These are phyloP conservation scores for Gadus macrocephalus DNA, from an alignment of 2,113 vertebrate genomes.

Conservation along the genomic window DNA sequence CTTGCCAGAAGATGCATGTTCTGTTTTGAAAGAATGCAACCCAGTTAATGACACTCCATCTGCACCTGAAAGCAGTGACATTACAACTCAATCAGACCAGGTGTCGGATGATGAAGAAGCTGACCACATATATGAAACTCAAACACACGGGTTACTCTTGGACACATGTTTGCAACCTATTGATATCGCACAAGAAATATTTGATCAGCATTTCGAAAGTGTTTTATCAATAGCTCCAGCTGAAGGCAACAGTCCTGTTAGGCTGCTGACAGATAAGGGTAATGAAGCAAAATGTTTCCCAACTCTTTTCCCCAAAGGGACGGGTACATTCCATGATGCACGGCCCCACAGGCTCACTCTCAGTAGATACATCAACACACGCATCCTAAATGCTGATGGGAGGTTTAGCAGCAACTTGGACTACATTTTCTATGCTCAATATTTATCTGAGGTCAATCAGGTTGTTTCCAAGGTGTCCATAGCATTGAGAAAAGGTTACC, in stretches of 20 bases:
- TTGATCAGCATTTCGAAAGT: constrained; percentile 24
- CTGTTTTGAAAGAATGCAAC: too few species aligned
- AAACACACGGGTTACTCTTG: constrained; percentile 3
- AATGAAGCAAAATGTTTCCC: constrained; percentile 31
- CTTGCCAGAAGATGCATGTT: too few species aligned
- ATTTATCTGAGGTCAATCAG: too few species aligned
- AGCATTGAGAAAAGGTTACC: too few species aligned
- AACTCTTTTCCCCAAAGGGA: background rate
- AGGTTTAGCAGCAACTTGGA: background rate
- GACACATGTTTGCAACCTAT: background rate
- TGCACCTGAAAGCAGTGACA: too few species aligned
- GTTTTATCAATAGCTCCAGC: background rate
- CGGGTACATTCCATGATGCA: too few species aligned
- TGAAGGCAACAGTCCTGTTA: constrained; percentile 23
- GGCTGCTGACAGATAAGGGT: constrained; percentile 3
- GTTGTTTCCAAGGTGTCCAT: too few species aligned
- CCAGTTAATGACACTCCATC: too few species aligned
- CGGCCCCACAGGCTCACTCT: constrained; percentile 13
- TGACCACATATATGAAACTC: constrained; percentile 14
- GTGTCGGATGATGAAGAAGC: background rate
- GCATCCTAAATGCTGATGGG: constrained; percentile 28
- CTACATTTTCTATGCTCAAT: too few species aligned
- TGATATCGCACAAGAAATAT: constrained; percentile 9
- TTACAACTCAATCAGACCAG: background rate
- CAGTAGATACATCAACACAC: constrained; percentile 12